A percentile compares a stretch with the other conserved stretches of the same genome.
Evolutionary conservation across 2,888 invertebrate genomes (phyloP).

Genomic region (Xylophagus ater): DNA sequence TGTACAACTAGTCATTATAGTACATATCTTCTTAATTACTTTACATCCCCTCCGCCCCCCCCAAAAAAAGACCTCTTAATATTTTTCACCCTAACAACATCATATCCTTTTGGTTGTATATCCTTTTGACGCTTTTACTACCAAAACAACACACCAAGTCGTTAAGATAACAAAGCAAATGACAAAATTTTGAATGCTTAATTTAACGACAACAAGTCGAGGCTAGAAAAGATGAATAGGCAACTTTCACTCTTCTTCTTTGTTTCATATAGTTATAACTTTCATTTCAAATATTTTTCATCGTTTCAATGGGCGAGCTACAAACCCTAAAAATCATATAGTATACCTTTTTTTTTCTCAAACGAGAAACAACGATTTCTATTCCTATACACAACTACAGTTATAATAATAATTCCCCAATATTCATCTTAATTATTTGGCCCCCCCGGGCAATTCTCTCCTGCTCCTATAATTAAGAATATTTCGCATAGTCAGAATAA

Average conservation of each 20-base stretch:
- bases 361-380: too few species aligned
- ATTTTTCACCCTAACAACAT: background rate
- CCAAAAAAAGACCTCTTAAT: background rate
- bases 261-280: background rate
- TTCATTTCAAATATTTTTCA: background rate
- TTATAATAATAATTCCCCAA: slow-evolving; percentile 15
- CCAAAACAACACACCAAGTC: too few species aligned
- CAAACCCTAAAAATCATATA: background rate
- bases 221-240: slow-evolving; percentile 1
- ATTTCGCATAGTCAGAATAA: too few species aligned
- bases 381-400: too few species aligned
- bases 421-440: slow-evolving; percentile 19
- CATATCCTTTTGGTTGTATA: too few species aligned
- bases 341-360: slow-evolving; percentile 2
- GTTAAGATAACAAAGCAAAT: slow-evolving; percentile 17
- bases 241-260: too few species aligned
- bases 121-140: too few species aligned
- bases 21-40: background rate
- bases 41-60: background rate
- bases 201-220: slow-evolving; percentile 12
- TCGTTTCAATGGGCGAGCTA: background rate
- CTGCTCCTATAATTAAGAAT: slow-evolving; percentile 15
- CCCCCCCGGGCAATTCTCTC: slow-evolving; percentile 13
- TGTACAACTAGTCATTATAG: background rate
- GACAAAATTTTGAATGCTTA: slow-evolving; percentile 16